Conservation (phyloP, 2,797 vertebrate species). For the Microhierax caerulescens region DNA sequence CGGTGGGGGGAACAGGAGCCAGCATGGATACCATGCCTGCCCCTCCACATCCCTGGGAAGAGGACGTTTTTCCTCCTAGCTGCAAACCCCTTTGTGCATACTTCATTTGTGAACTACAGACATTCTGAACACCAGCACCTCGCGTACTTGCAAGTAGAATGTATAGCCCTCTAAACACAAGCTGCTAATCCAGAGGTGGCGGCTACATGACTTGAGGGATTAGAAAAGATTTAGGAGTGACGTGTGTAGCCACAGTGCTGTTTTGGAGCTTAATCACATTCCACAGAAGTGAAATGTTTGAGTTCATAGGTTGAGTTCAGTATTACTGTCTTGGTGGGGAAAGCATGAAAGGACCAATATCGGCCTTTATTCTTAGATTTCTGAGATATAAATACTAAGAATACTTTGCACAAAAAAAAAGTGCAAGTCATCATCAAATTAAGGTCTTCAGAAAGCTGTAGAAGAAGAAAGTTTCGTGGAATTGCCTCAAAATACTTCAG, state of each 20-base stretch:
- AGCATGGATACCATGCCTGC: fast-evolving
- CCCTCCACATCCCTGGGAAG: neutral
- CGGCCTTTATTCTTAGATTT: neutral
- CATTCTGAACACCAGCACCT: neutral
- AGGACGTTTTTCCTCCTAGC: neutral
- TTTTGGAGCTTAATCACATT: neutral
- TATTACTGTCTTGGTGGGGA: neutral
- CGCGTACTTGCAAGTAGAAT: neutral
- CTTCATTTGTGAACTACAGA: fast-evolving
- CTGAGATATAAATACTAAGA: neutral
- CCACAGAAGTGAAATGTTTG: neutral
- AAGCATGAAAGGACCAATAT: fast-evolving
- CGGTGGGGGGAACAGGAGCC: neutral
- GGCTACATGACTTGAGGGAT: neutral
- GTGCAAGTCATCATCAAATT: neutral
- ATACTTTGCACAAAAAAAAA: neutral
- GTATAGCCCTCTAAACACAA: neutral
- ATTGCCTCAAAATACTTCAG: neutral
- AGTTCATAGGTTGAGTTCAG: neutral
- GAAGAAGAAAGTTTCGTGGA: neutral
- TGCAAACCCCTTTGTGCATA: neutral
- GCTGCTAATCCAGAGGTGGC: neutral
- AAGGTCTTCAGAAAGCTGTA: neutral
- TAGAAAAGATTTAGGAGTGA: neutral
- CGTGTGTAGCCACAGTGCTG: neutral